Percentiles rank a stretch among this genome's conserved stretches.
phyloP scores from a whole-genome alignment of 1,140 invertebrate genomes.

The Micrasema longulum region DNA sequence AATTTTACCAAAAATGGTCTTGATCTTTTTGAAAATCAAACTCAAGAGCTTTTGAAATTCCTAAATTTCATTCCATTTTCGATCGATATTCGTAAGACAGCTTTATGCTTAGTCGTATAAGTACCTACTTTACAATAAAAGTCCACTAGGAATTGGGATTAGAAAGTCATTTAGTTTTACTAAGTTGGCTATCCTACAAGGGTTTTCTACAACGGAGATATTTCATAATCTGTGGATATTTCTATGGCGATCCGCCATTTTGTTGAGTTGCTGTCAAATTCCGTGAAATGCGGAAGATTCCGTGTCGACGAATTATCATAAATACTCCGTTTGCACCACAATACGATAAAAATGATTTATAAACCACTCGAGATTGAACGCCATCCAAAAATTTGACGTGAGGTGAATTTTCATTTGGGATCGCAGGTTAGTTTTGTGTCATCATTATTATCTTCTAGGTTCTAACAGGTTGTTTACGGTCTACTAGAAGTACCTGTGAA shows the following conservation, averaged over 20 bases:
- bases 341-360: neutral
- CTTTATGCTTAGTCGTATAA: no score
- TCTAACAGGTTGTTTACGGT: slow-evolving; percentile 37
- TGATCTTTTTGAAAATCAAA: no score
- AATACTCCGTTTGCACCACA: neutral
- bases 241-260: slow-evolving; percentile 41
- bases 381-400: neutral
- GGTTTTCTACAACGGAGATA: no score
- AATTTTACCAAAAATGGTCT: no score
- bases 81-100: no score
- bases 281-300: neutral
- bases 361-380: slow-evolving; percentile 2
- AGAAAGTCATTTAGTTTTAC: no score
- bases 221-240: no score
- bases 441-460: neutral
- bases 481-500: neutral
- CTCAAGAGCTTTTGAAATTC: no score
- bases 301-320: neutral
- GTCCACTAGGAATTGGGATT: no score
- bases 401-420: neutral
- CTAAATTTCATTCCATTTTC: no score
- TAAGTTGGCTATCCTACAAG: no score
- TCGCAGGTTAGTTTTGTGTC: slow-evolving; percentile 11
- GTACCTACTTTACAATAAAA: no score
- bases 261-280: slow-evolving; percentile 40